These are phyloP conservation scores for Drosophila neutralis DNA, from an alignment of 2,888 invertebrate genomes.

Conservation along the genomic window DNA sequence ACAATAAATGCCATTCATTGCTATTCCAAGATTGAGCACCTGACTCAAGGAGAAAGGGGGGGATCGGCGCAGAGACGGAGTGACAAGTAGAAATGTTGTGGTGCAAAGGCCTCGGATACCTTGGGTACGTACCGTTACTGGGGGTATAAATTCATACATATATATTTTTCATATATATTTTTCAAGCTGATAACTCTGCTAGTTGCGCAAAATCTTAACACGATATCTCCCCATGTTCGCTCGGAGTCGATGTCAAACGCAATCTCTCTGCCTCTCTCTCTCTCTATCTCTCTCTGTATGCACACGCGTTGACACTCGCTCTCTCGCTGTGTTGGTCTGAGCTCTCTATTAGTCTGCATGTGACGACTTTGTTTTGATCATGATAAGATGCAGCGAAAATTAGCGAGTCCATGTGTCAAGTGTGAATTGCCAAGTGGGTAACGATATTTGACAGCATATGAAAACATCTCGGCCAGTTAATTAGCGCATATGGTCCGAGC, in stretches of 20 bases:
- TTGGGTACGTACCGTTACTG: constrained; percentile 11
- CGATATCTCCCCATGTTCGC: constrained; percentile 65
- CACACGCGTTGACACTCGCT: constrained; percentile 9
- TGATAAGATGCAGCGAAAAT: constrained; percentile 69
- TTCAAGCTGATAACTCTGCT: constrained; percentile 71
- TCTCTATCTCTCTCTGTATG: constrained; percentile 4
- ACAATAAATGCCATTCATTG: constrained; percentile 35
- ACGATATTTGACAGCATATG: constrained; percentile 68
- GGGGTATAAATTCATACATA: constrained; percentile 1
- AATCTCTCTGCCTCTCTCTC: constrained; percentile 6
- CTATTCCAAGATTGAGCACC: constrained; percentile 30
- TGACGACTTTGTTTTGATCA: constrained; percentile 34
- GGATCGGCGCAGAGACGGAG: neutral
- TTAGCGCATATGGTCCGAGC: constrained; percentile 58
- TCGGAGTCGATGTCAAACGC: constrained; percentile 18
- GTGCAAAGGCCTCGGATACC: constrained; percentile 38
- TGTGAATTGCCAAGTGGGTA: constrained; percentile 76
- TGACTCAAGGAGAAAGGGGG: neutral
- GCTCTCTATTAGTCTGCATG: neutral
- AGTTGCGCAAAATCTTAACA: constrained; percentile 71
- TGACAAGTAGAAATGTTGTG: constrained; percentile 3
- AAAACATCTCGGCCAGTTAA: constrained; percentile 68
- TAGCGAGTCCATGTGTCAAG: constrained; percentile 73
- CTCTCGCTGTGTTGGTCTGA: neutral
- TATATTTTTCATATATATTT: constrained; percentile 50